Evolutionary conservation across 2,797 vertebrate species (phyloP), one percentile per base, ranked within the genome.

Genomic region (Mormyrops attenuatus): DNA sequence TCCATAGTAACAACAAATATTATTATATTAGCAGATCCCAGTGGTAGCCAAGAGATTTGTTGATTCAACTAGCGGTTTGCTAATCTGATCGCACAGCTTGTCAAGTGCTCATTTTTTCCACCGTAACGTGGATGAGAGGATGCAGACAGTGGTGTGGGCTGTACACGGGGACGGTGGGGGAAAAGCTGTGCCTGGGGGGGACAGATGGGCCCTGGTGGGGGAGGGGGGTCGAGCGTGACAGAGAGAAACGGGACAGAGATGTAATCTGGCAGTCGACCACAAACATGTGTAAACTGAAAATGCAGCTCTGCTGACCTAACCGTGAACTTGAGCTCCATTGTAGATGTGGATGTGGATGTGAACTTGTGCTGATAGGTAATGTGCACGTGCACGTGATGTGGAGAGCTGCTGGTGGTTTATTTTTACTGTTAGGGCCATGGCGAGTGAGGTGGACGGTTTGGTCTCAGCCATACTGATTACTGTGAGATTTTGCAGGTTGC

Each of bases 121-220:
- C 26, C 8, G 17, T 30, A 57, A 55, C n/a, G 3, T 87, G 53
- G 50, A 11, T 34, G 82, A 17, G n/a, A 38, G 82, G 89, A 89
- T 47, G 89, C 44, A 69, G 80, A 41, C 77, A 63, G 77, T 13
- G 26, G 77, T 49, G 52, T 17, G 77, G 17, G 53, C 73, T 17
- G 3, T 60, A 80, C 82, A 77, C 17, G 44, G 77, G 53, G 41
- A 30, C 47, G 44, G 55, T 85, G 80, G 88, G 20, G 80, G 41
- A 26, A 53, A 55, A 63, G 88, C 88, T 9, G 53, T 44, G 22
- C 5, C 52, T 50, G 55, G 55, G 20, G 55, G 47, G 13, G 26
- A 53, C 89, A 86, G 57, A 86, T 89, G 89, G 89, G 44, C 30
- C 57, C 44, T 8, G 57, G 82, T 4, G 47, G 55, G 44, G 80